Evolutionary conservation across 2,888 invertebrate genomes (phyloP).

Genomic region (Heliothis peltigera): DNA sequence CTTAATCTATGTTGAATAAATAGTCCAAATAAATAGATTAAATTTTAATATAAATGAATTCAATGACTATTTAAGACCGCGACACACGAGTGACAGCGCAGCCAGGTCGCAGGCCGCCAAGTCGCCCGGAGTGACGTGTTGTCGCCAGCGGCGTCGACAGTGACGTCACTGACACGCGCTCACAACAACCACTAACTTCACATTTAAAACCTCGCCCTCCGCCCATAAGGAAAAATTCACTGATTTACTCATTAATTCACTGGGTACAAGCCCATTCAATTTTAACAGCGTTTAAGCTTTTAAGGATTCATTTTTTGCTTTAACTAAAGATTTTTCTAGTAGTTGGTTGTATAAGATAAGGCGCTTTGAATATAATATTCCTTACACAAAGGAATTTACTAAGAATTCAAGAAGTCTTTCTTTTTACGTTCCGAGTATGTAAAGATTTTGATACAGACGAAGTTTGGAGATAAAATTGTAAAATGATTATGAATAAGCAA

Average conservation of each 20-base stretch:
- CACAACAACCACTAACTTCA: conserved; percentile 36
- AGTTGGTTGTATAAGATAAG: conserved; percentile 3
- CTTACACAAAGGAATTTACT: not conserved
- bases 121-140: not conserved
- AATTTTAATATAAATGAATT: no score
- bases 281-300: conserved; percentile 43
- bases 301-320: conserved; percentile 15
- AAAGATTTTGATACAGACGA: not conserved
- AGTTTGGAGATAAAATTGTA: not conserved
- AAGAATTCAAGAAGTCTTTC: conserved; percentile 6
- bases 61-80: not conserved
- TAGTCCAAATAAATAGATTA: no score
- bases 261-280: conserved; percentile 46
- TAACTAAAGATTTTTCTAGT: conserved; percentile 17
- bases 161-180: conserved; percentile 21
- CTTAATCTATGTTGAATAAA: no score
- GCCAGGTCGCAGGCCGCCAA: not conserved
- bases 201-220: conserved; percentile 32
- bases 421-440: conserved; percentile 2
- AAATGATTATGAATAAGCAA: not conserved
- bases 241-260: conserved; percentile 54
- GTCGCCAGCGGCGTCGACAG: not conserved
- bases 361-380: conserved; percentile 1
- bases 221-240: conserved; percentile 31
- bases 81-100: not conserved